Percentiles rank a stretch among this genome's conserved stretches.
phyloP scores from a whole-genome alignment of 2,888 invertebrate species.

The Chrysolina americana region DNA sequence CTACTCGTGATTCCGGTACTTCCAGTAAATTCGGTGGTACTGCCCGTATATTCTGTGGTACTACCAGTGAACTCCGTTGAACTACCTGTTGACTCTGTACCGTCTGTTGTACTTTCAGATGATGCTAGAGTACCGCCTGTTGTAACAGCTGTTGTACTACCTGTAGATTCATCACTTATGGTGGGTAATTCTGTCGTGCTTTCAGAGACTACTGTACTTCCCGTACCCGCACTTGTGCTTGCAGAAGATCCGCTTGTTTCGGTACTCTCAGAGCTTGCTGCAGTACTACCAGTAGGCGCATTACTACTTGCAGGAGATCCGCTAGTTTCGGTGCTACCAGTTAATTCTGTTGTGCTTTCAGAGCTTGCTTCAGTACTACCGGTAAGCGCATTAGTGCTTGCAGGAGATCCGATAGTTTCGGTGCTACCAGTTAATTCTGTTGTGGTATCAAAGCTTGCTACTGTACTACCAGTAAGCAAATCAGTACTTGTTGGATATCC shows the following conservation, averaged over 20 bases:
- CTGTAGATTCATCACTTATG: conserved; percentile 28
- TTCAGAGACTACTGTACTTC: no score
- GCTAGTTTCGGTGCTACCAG: conserved; percentile 32
- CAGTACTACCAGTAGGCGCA: neutral
- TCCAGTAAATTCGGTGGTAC: conserved; percentile 29
- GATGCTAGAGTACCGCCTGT: neutral
- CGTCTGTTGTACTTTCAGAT: no score
- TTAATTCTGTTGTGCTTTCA: conserved; percentile 43
- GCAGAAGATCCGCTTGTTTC: conserved; percentile 25
- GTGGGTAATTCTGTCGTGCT: conserved; percentile 37
- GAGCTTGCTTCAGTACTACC: conserved; percentile 25
- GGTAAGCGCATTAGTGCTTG: conserved; percentile 20
- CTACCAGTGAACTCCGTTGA: neutral
- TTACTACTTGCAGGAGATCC: conserved; percentile 27
- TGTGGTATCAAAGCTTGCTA: neutral
- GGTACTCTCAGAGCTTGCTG: neutral
- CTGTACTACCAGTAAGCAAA: neutral
- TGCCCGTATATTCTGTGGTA: conserved; percentile 44
- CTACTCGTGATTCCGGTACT: conserved; percentile 49
- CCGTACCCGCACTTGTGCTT: conserved; percentile 28
- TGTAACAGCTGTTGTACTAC: conserved; percentile 27
- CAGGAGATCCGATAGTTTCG: conserved; percentile 29
- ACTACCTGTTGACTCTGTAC: no score
- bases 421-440: conserved; percentile 35
- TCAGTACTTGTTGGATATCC: no score